Evolutionary conservation across 2,888 invertebrate species (phyloP).

Genomic region (Mythimna pallens): DNA sequence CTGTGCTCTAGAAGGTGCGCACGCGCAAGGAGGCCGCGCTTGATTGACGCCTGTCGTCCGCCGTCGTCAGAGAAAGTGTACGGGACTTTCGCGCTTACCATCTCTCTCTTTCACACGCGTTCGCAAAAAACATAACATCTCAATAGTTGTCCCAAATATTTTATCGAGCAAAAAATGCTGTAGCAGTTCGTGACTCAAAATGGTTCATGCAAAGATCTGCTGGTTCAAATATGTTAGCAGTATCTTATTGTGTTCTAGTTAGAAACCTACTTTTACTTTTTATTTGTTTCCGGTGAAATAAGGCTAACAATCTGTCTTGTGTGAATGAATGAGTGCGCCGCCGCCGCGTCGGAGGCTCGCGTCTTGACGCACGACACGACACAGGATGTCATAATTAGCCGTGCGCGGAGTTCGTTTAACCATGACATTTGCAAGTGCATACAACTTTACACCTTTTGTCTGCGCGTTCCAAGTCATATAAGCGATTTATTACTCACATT

Average conservation of each 20-base stretch:
- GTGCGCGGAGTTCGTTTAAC: conserved; percentile 54
- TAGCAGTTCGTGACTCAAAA: conserved; percentile 56
- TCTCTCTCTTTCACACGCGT: conserved; percentile 55
- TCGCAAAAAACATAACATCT: conserved; percentile 62
- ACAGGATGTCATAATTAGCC: conserved; percentile 57
- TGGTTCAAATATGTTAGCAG: conserved; percentile 28
- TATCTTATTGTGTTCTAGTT: conserved; percentile 51
- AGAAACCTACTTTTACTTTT: conserved; percentile 57
- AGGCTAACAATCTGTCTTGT: conserved; percentile 23
- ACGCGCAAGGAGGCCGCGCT: conserved; percentile 54
- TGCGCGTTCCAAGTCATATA: conserved; percentile 31
- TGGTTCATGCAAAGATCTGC: conserved; percentile 35
- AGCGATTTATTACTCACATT: conserved; percentile 43
- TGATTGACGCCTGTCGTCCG: conserved; percentile 66
- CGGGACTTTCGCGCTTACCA: conserved; percentile 71
- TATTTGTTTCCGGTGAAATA: conserved; percentile 10
- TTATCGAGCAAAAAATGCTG: conserved; percentile 59
- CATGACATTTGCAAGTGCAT: conserved; percentile 62
- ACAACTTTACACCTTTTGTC: conserved; percentile 55
- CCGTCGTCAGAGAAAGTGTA: conserved; percentile 73
- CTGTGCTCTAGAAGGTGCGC: conserved; percentile 46
- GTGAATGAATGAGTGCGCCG: not conserved
- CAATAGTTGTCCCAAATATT: conserved; percentile 61
- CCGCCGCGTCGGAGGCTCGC: conserved; percentile 12
- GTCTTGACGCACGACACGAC: conserved; percentile 32